These are phyloP conservation scores for Apocheima hispidaria DNA, from an alignment of 2,888 invertebrate genomes.

Conservation along the genomic window DNA sequence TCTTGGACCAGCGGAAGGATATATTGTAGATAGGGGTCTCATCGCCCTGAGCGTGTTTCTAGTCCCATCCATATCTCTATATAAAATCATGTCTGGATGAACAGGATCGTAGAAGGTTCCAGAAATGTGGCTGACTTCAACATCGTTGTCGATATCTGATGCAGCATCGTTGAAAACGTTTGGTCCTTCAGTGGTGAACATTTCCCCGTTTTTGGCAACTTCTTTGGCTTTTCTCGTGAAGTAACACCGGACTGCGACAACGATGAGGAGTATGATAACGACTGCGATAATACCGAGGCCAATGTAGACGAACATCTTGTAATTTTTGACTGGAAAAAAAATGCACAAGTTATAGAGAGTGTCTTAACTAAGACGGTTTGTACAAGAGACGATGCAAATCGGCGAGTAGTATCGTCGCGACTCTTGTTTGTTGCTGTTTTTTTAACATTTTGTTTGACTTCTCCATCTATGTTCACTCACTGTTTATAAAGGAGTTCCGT, in stretches of 20 bases:
- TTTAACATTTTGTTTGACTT: no score
- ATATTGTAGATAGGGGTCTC: conserved; percentile 78
- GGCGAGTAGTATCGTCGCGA: no score
- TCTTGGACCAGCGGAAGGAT: conserved; percentile 72
- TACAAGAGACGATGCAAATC: no score
- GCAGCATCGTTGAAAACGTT: conserved; percentile 77
- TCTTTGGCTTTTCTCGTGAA: conserved; percentile 56
- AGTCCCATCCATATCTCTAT: conserved; percentile 70
- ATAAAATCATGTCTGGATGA: conserved; percentile 81
- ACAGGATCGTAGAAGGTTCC: conserved; percentile 79
- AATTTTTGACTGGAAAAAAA: conserved; percentile 58
- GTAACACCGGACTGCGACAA: conserved; percentile 65
- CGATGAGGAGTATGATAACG: conserved; percentile 53
- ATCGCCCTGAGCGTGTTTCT: conserved; percentile 76
- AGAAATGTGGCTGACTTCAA: conserved; percentile 78
- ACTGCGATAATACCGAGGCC: conserved; percentile 58
- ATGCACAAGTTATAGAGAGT: no score
- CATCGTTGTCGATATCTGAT: conserved; percentile 79
- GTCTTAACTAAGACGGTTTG: no score
- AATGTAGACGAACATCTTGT: conserved; percentile 58
- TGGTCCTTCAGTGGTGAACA: conserved; percentile 79
- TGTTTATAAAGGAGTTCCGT: no score
- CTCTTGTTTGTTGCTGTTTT: no score
- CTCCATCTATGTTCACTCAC: no score
- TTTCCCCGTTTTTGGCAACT: conserved; percentile 74